Base-by-base conservation (phyloP, 2,888 invertebrate genomes). In the Cataglyphis cursor region DNA sequence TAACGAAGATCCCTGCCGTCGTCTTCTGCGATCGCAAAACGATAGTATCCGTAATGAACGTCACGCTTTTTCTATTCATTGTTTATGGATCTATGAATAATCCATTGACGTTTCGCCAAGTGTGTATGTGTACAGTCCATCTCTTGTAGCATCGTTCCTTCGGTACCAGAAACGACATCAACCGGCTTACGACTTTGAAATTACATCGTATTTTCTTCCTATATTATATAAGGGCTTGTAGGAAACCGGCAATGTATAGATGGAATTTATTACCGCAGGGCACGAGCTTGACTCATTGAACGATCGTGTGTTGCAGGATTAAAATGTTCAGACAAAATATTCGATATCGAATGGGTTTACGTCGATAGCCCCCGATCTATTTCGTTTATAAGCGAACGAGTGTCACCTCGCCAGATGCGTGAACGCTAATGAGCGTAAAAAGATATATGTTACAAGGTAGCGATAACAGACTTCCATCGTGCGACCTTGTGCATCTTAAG, bases 371-470 rank as follows among this genome's bases (percentile, higher is more conserved):
- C 54, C 64, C 31, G 31, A 38, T 68, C 31, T 12, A 68, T 28
- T 81, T 68, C 38, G 80, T 35, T 51, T 31, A 18, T 76, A 73
- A 61, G 72, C 38, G 70, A 85, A 86, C 24, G 64, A 86, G n/a
- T 74, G 59, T 82, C 85, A 66, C 35, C 44, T 81, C 84, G 73
- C 76, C 76, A 62, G 80, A 82, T 78, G 72, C 81, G 54, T 57
- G 70, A 78, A 82, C 81, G 61, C 70, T 85, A 81, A 68, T 75
- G 81, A 85, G 78, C 83, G 73, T 82, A 86, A 87, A 89, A 88
- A 89, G 81, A 87, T 85, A 90, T 85, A 84, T 90, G 90, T 88
- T 87, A 90, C 89, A 90, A 90, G 89, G 90, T 81, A 85, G 81
- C 86, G 90, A 88, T 86, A 86, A 87, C 80, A 59, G 83, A 90